Conservation (phyloP, 2,888 invertebrate species). For the Margaritifera margaritifera region DNA sequence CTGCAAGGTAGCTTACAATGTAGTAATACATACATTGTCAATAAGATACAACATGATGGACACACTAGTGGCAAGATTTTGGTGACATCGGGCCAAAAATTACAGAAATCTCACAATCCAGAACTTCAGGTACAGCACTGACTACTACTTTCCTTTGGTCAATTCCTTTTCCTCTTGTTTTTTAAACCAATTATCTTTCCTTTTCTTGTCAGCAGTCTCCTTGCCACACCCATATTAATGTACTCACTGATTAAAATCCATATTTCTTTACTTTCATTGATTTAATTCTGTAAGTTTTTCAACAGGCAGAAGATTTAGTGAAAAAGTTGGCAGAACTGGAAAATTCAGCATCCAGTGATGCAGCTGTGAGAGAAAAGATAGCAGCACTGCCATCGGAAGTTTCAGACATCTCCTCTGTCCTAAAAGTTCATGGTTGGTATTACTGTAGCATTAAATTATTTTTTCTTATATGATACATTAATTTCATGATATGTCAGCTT, state of each 20-base stretch:
- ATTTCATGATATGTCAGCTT: neutral
- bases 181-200: too few relatives aligned
- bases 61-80: too few relatives aligned
- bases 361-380: slow-evolving; percentile 91
- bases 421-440: slow-evolving; percentile 85
- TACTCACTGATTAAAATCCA: too few relatives aligned
- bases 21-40: neutral
- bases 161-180: too few relatives aligned
- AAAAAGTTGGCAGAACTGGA: slow-evolving; percentile 85
- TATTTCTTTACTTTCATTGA: neutral
- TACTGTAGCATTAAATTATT: neutral
- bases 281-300: slow-evolving; percentile 5
- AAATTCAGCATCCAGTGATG: slow-evolving; percentile 96
- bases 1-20: neutral
- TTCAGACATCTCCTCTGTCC: slow-evolving; percentile 89
- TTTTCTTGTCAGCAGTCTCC: too few relatives aligned
- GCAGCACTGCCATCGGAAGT: slow-evolving; percentile 95
- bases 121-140: too few relatives aligned
- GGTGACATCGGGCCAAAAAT: too few relatives aligned
- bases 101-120: too few relatives aligned
- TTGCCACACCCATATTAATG: too few relatives aligned
- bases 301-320: slow-evolving; percentile 89
- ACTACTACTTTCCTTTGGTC: too few relatives aligned
- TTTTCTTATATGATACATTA: neutral
- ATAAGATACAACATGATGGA: neutral